A percentile compares a stretch with the other conserved stretches of the same genome.
Conservation (phyloP, 2,113 vertebrate genomes). For the Charadrius vociferus region DNA sequence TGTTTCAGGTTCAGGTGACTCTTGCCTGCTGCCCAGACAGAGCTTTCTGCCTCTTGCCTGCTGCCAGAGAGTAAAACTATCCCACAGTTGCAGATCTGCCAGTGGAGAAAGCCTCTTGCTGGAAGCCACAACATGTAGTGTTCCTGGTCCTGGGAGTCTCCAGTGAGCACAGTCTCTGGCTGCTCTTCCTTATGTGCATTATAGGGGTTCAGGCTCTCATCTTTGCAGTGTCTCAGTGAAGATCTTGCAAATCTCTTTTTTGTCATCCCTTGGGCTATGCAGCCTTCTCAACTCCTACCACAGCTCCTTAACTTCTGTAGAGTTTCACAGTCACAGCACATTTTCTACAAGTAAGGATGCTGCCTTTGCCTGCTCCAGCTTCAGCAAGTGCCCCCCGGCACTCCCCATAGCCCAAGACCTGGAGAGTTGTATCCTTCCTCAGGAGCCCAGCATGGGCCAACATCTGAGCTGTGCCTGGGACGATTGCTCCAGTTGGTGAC, state of each 20-base stretch:
- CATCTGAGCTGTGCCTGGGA: neutral
- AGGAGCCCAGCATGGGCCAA: neutral
- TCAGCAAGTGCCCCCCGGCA: neutral
- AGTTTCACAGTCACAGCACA: neutral
- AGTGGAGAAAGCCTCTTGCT: neutral
- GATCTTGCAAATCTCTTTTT: neutral
- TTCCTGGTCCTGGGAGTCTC: neutral
- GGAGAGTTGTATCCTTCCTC: neutral
- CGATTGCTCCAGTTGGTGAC: neutral
- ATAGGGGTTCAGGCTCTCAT: neutral
- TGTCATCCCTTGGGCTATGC: neutral
- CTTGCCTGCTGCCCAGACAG: neutral
- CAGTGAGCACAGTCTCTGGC: neutral
- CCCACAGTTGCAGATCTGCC: neutral
- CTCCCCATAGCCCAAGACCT: neutral
- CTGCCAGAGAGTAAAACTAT: neutral
- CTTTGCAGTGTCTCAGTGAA: neutral
- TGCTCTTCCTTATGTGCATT: neutral
- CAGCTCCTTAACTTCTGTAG: neutral
- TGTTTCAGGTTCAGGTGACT: neutral
- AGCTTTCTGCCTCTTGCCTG: neutral
- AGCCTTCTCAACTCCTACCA: neutral
- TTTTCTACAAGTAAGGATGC: neutral
- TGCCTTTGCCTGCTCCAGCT: neutral
- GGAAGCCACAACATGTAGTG: neutral